phyloP scores from a whole-genome alignment of 2,888 invertebrate species.

The Amphipoea lucens region DNA sequence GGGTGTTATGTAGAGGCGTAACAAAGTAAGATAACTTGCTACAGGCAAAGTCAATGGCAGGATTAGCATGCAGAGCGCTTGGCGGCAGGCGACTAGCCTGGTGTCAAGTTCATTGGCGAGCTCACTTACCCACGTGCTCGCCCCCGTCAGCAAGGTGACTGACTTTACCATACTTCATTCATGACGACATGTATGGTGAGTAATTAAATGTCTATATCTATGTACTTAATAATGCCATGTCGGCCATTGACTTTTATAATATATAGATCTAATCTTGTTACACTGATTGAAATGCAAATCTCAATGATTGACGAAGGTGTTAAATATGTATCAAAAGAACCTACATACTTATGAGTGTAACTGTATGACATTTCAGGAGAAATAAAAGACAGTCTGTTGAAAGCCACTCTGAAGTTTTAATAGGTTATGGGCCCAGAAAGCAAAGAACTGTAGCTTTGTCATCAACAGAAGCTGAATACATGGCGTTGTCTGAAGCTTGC shows the following conservation, averaged over 20 bases:
- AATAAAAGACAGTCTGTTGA: too few relatives aligned
- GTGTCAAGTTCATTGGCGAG: slow-evolving; percentile 88
- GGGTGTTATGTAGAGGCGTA: slow-evolving; percentile 37
- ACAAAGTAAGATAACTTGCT: slow-evolving; percentile 56
- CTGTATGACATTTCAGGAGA: too few relatives aligned
- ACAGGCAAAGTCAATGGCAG: slow-evolving; percentile 67
- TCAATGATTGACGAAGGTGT: not conserved
- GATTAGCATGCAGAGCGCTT: slow-evolving; percentile 79
- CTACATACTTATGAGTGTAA: too few relatives aligned
- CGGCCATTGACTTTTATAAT: slow-evolving; percentile 65
- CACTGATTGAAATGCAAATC: slow-evolving; percentile 10
- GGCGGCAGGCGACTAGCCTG: slow-evolving; percentile 62
- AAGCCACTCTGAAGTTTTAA: too few relatives aligned
- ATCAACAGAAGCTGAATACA: too few relatives aligned
- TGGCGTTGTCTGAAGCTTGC: too few relatives aligned
- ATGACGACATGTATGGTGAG: slow-evolving; percentile 77
- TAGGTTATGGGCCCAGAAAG: too few relatives aligned
- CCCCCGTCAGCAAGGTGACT: slow-evolving; percentile 84
- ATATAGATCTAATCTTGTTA: slow-evolving; percentile 52
- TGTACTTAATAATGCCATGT: slow-evolving; percentile 60
- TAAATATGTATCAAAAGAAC: too few relatives aligned
- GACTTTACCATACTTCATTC: slow-evolving; percentile 80
- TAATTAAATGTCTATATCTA: slow-evolving; percentile 76
- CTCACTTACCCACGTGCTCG: slow-evolving; percentile 87
- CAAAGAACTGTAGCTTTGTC: too few relatives aligned